Evolutionary conservation across 2,113 vertebrate genomes (phyloP), one percentile per base, ranked within the genome.

Genomic region (Garra rufa): DNA sequence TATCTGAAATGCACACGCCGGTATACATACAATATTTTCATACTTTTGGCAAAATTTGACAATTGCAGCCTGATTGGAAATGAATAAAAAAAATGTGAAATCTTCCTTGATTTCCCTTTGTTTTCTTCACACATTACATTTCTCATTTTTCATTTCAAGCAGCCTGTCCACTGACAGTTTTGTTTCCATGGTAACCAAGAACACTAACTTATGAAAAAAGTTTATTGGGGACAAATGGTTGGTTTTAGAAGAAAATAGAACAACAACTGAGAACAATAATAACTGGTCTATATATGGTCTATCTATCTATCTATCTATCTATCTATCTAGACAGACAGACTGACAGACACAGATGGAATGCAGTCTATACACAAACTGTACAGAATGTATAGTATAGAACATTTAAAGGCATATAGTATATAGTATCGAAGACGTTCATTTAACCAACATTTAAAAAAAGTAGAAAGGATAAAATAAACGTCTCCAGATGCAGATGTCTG

Each of bases 141-240:
- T 50, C 71, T 50, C 71, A 74, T 75, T 50, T 75, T 75, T 50
- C 71, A 50, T 50, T 26, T 75, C n/a, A 75, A 75, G 44, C 43
- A 50, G 14, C 6, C 71, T 28, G 15, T 26, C 70, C 44, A 75
- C 43, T 46, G 44, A 74, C 14, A 50, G 44, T 75, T 73, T 50
- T 75, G 71, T 75, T 75, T 75, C 71, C 71, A 75, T 30, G 44
- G 44, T 46, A 50, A 75, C 71, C 8, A 5, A 30, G 43, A 50
- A 75, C 43, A 50, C 21, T 44, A 71, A 71, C 69, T 44, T 46
- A 26, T 75, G 44, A 50, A 24, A 73, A 73, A 46, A 75, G 7
- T 19, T 50, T 28, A 50, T 30, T 50, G 24, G 2, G 71, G 44
- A 44, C 44, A 50, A 26, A 19, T 9, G 15, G 6, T 24, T 28